Conservation (phyloP, 2,888 invertebrate species). For the Cryptus viduatorius region DNA sequence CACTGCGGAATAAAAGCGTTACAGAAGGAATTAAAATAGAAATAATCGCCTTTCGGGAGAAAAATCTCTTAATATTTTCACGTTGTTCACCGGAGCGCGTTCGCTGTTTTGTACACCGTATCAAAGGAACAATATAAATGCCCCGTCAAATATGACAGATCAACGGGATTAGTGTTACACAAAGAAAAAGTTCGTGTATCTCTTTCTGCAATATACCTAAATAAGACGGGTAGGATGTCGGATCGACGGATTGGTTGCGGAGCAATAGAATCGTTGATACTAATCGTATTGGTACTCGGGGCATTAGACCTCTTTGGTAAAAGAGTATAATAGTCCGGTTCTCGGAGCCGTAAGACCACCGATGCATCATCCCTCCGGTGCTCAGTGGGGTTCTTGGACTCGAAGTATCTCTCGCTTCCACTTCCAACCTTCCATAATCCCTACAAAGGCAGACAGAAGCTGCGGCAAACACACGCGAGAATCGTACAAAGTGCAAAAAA, state of each 20-base stretch:
- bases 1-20: too few species aligned
- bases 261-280: slow-evolving; percentile 60
- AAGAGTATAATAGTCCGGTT: slow-evolving; percentile 48
- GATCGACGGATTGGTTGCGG: neutral
- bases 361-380: slow-evolving; percentile 64
- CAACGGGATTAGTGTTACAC: slow-evolving; percentile 43
- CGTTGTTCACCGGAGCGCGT: neutral
- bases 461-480: neutral
- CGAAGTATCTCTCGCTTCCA: neutral
- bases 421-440: slow-evolving; percentile 52
- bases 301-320: slow-evolving; percentile 45
- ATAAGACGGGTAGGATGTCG: slow-evolving; percentile 25
- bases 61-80: neutral
- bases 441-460: slow-evolving; percentile 21
- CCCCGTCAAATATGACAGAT: slow-evolving; percentile 43
- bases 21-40: too few species aligned
- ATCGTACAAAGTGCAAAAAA: neutral
- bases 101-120: neutral
- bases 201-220: slow-evolving; percentile 35
- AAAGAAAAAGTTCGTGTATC: neutral
- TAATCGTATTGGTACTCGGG: slow-evolving; percentile 64
- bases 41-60: neutral
- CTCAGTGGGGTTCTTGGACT: neutral
- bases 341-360: slow-evolving; percentile 51
- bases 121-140: slow-evolving; percentile 6